Evolutionary conservation across 2,113 vertebrate genomes (phyloP).

Genomic region (Oryzias javanicus): DNA sequence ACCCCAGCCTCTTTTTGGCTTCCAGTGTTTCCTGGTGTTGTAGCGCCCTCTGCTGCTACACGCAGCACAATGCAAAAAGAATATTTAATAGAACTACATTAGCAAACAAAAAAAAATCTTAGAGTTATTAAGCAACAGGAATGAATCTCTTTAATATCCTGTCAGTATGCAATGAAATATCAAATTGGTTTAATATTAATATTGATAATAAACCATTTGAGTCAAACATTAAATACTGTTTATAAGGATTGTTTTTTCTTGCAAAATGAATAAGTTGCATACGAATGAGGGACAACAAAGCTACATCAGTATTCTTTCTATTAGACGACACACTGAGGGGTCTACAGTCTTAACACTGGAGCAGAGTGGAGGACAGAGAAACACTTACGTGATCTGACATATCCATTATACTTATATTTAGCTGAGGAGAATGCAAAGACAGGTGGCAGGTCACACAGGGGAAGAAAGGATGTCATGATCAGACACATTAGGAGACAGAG

Average conservation of each 20-base stretch:
- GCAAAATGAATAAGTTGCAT: slow-evolving; percentile 32
- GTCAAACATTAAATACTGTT: slow-evolving; percentile 27
- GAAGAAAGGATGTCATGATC: slow-evolving; percentile 65
- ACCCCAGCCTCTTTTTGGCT: slow-evolving; percentile 75
- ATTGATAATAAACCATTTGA: slow-evolving; percentile 11
- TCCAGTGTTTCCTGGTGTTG: slow-evolving; percentile 80
- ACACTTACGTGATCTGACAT: slow-evolving; percentile 85
- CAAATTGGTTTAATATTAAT: neutral
- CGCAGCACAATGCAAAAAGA: slow-evolving; percentile 76
- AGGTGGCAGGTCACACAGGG: slow-evolving; percentile 78
- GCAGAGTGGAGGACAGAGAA: slow-evolving; percentile 73
- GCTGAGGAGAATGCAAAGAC: slow-evolving; percentile 83
- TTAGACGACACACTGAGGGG: slow-evolving; percentile 48
- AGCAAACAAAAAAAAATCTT: slow-evolving; percentile 48
- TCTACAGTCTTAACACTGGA: slow-evolving; percentile 61
- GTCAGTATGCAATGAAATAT: slow-evolving; percentile 11
- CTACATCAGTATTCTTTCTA: slow-evolving; percentile 35
- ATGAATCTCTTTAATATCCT: slow-evolving; percentile 20
- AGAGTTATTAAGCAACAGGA: slow-evolving; percentile 8
- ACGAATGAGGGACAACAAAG: slow-evolving; percentile 30
- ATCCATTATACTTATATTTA: slow-evolving; percentile 86
- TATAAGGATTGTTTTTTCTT: slow-evolving; percentile 19
- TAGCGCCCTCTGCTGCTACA: slow-evolving; percentile 84
- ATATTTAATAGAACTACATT: slow-evolving; percentile 62
- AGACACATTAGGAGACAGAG: slow-evolving; percentile 63